Conservation (phyloP, 2,113 vertebrate species). For the Paracyprichromis sp. region DNA sequence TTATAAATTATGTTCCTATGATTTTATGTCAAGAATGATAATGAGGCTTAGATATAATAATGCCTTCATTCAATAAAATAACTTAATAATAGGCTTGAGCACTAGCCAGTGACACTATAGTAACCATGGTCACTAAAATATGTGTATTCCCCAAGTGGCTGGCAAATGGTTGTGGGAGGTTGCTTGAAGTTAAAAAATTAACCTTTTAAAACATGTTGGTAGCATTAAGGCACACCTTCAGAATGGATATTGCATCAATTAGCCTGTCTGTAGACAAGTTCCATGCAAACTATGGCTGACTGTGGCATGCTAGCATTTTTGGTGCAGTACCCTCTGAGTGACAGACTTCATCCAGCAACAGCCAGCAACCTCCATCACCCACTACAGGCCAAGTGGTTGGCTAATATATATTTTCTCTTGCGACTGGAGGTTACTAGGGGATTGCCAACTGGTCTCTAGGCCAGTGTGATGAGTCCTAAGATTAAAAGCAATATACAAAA, state of each 20-base stretch:
- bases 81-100: neutral
- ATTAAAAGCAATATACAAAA: neutral
- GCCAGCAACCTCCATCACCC: neutral
- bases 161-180: neutral
- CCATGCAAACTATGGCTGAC: neutral
- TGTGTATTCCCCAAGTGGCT: neutral
- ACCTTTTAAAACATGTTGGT: neutral
- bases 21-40: neutral
- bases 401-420: neutral
- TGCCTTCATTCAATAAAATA: neutral
- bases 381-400: neutral
- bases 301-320: neutral
- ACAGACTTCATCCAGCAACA: neutral
- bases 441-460: neutral
- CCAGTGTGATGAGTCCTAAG: neutral
- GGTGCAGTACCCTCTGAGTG: neutral
- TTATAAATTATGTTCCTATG: neutral
- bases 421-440: neutral
- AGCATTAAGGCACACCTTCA: neutral
- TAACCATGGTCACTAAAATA: neutral
- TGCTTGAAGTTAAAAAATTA: neutral
- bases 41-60: neutral
- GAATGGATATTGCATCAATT: neutral
- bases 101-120: neutral
- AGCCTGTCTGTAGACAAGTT: neutral